Base-by-base conservation (phyloP, 23 tunicate genomes). In the Trididemnum miniatum region DNA sequence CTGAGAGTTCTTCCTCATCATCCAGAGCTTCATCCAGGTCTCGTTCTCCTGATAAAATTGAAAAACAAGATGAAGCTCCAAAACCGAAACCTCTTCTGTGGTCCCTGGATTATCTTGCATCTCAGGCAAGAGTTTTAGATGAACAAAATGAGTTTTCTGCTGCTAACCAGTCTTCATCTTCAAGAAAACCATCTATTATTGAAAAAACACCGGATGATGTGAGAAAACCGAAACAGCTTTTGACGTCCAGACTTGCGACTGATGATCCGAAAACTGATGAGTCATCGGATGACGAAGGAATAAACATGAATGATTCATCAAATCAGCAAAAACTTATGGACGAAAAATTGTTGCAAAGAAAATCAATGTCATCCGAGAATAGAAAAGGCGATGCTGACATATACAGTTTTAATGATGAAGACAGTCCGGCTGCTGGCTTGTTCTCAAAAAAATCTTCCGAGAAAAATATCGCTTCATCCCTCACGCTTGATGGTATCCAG, bases 41-140 rank as follows among this genome's bases (percentile, higher is more conserved):
- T 44, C 89, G 71, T 26, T 92, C 97, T 0, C 86, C 78, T 7
- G 97, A 92, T 26, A 82, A 89, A 2, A 33, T 75, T 26, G 88
- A 78, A 59, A 92, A 83, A 28, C 54, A 59, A 35, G 85, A 82
- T 0, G 91, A 83, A 51, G 95, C 49, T 35, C 76, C 85, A 1
- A 83, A 92, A 72, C 51, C 97, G 1, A 92, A 92, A 38, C 85
- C 97, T 27, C 78, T 82, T 7, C 62, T 87, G 39, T 92, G 97
- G 97, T 92, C 97, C 1, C 82, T 92, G 0, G 97, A 92, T 51
- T 92, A 82, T 67, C 88, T 92, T 34, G 91, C 91, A 12, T 87
- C 97, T 9, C 97, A 92, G 59, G 91, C 91, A 1, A 33, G 97
- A 28, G 97, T 87, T 34, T 79, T 92, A 23, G 97, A 92, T 30